phyloP scores from a whole-genome alignment of 2,888 invertebrate species.

The Acleris emargana region DNA sequence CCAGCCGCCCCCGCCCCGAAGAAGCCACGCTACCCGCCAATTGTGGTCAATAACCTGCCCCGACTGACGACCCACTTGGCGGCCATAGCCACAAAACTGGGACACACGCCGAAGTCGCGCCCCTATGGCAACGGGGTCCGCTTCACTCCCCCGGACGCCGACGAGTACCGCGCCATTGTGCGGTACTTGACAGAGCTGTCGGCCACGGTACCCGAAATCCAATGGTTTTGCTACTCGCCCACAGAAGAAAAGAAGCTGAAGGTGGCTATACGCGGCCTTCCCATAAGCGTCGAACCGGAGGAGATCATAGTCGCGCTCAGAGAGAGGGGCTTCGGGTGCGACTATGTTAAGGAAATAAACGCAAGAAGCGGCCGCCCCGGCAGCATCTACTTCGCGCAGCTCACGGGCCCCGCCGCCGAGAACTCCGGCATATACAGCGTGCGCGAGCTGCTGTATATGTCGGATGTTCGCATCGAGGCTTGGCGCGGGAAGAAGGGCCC shows the following conservation, averaged over 20 bases:
- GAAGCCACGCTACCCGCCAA: too few species aligned
- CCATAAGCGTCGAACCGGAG: background rate
- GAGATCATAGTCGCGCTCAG: background rate
- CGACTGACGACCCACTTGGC: too few species aligned
- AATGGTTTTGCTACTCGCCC: background rate
- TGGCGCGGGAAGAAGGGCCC: constrained; percentile 3
- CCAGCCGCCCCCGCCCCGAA: background rate
- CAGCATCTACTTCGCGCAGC: constrained; percentile 2
- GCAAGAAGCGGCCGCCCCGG: background rate
- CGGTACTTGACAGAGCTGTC: background rate
- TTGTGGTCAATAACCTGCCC: too few species aligned
- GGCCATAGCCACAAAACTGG: background rate
- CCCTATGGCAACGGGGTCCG: background rate
- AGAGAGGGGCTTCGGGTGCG: background rate
- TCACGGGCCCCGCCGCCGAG: too few species aligned
- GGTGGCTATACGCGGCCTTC: background rate
- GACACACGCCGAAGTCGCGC: background rate
- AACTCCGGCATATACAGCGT: background rate
- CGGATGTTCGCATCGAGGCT: background rate
- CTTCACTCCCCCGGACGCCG: background rate
- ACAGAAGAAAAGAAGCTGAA: background rate
- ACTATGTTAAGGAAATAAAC: background rate
- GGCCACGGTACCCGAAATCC: background rate
- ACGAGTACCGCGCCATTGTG: background rate
- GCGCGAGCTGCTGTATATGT: background rate